Evolutionary conservation across 2,113 vertebrate genomes (phyloP).

Genomic region (Chrysemys picta): DNA sequence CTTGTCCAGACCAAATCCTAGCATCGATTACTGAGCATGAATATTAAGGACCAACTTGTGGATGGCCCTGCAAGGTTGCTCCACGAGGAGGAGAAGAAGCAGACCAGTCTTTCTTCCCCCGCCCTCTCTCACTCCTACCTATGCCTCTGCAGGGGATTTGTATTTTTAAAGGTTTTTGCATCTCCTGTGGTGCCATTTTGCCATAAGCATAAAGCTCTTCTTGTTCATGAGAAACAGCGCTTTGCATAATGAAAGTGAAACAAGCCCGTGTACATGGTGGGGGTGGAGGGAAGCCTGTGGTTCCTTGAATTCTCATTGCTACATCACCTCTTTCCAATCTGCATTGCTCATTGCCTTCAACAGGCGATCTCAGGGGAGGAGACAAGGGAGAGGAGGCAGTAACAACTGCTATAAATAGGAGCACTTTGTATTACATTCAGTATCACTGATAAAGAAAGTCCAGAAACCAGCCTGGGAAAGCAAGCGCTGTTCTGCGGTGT

Average conservation of each 20-base stretch:
- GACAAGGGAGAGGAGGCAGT: not conserved
- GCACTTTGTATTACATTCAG: not conserved
- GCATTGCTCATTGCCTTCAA: not conserved
- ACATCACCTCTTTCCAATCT: not conserved
- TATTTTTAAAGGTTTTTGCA: not conserved
- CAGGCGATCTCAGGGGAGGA: not conserved
- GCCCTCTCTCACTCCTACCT: not conserved
- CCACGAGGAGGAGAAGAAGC: too few relatives aligned
- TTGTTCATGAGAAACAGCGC: not conserved
- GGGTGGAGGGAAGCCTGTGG: not conserved
- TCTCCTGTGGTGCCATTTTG: not conserved
- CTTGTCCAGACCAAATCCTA: not conserved
- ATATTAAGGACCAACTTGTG: not conserved
- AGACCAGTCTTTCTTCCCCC: not conserved
- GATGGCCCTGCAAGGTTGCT: not conserved
- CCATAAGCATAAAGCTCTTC: not conserved
- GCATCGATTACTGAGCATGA: not conserved
- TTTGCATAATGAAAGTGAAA: not conserved
- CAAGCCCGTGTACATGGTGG: not conserved
- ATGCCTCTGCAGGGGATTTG: not conserved
- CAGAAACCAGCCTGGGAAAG: not conserved
- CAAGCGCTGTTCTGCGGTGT: not conserved
- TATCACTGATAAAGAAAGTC: not conserved
- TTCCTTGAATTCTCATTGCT: not conserved
- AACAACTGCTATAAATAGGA: not conserved